These are phyloP conservation scores for Unio delphinus DNA, from an alignment of 2,888 invertebrate genomes.

Conservation along the genomic window DNA sequence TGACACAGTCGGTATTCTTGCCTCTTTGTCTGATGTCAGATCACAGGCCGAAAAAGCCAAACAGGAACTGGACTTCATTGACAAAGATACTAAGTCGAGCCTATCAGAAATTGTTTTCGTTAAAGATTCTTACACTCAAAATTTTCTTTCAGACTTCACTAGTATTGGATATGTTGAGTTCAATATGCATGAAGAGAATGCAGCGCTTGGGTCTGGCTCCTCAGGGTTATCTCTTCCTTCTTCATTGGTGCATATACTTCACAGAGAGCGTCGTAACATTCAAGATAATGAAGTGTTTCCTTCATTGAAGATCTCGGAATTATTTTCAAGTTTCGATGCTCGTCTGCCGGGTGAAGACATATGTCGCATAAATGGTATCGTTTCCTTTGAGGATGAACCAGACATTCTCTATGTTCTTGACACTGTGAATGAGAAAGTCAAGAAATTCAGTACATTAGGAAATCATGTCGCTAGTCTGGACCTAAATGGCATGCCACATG, in stretches of 20 bases:
- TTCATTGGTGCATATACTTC: constrained; percentile 10
- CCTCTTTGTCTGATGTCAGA: constrained; percentile 7
- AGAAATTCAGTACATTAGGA: constrained; percentile 2
- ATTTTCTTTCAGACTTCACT: constrained; percentile 14
- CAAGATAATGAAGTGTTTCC: no score
- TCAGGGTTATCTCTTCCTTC: constrained; percentile 4
- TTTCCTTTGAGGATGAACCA: constrained; percentile 1
- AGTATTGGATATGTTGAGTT: constrained; percentile 24
- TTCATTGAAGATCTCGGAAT: no score
- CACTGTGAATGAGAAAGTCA: constrained; percentile 5
- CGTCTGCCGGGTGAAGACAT: background rate
- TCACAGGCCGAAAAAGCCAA: constrained; percentile 3
- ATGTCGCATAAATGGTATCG: constrained; percentile 4
- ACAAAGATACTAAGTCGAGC: background rate
- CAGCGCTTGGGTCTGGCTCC: background rate
- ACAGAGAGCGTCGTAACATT: background rate
- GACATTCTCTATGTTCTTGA: constrained; percentile 2
- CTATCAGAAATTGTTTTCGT: constrained; percentile 14
- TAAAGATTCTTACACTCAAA: constrained; percentile 7
- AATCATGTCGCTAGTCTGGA: background rate
- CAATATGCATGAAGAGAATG: background rate
- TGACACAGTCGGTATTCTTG: constrained; percentile 4
- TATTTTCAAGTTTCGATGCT: background rate
- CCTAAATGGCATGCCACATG: constrained; percentile 8
- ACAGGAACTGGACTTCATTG: constrained; percentile 6